A percentile compares a stretch with the other conserved stretches of the same genome.
Evolutionary conservation across 2,888 invertebrate species (phyloP).

Genomic region (Cantharis flavilabris): DNA sequence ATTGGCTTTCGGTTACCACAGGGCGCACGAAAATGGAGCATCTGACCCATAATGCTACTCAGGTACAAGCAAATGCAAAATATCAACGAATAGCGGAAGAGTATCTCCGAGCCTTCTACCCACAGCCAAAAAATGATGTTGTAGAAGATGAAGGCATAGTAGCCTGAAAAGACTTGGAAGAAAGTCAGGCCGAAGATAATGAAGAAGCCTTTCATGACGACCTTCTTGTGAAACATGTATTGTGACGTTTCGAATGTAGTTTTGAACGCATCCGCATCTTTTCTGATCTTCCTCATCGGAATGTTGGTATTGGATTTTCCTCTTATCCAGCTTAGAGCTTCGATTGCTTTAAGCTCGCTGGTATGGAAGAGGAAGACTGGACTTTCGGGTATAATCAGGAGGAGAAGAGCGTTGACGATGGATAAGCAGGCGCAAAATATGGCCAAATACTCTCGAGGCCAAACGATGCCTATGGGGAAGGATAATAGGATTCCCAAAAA

Average conservation of each 20-base stretch:
- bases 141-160: constrained; percentile 41
- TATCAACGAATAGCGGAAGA: constrained; percentile 24
- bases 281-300: constrained; percentile 39
- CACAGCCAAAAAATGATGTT: constrained; percentile 17
- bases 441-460: constrained; percentile 17
- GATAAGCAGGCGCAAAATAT: constrained; percentile 27
- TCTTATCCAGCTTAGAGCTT: constrained; percentile 38
- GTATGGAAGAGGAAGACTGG: constrained; percentile 41
- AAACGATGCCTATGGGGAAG: constrained; percentile 23
- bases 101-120: constrained; percentile 23
- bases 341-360: constrained; percentile 31
- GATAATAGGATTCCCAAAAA: constrained; percentile 30
- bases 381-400: constrained; percentile 40
- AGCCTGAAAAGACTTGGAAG: constrained; percentile 41
- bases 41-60: constrained; percentile 32
- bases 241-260: constrained; percentile 32
- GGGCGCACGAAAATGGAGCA: constrained; percentile 27
- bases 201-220: constrained; percentile 39
- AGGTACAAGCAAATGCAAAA: constrained; percentile 34
- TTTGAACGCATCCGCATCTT: constrained; percentile 36
- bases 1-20: constrained; percentile 41
- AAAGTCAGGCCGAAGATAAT: constrained; percentile 36
- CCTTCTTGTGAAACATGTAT: constrained; percentile 41
- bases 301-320: constrained; percentile 37
- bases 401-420: constrained; percentile 29